Evolutionary conservation across 2,113 vertebrate species (phyloP), one percentile per base, ranked within the genome.

Genomic region (Mobula hypostoma): DNA sequence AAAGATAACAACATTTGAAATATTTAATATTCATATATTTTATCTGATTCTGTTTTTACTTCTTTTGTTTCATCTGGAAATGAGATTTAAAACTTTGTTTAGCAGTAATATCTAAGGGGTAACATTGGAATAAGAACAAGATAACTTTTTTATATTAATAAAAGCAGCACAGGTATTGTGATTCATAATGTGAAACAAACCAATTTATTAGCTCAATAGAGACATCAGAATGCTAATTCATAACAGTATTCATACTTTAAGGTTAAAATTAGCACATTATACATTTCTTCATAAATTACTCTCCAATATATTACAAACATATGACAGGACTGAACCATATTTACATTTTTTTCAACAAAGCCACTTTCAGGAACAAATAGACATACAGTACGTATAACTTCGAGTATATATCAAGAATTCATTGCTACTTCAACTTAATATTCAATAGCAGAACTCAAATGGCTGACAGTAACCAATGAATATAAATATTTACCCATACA

Each of bases 121-220:
- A 77, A 77, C 24, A 48, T 74, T 93, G 70, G 40, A 76, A 24
- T 76, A 68, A 32, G 21, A 48, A 40, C 2, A 56, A 70, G 40
- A 56, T 70, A 92, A 24, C 32, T 93, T 74, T 24, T 72, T 72
- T 92, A 17, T 56, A 56, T 56, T 76, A 74, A 56, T 24, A 91
- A 29, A 93, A 93, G 70, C 40, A 93, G 19, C 91, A 76, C 21
- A 74, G 68, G 36, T 72, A 74, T 74, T 74, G 24, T 93, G 32
- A 56, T 48, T 93, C 68, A 76, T 29, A 24, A 9, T 74, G 21
- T 40, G 11, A 93, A 74, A 92, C 66, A 92, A 92, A 93, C 36
- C 24, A 74, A 40, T 93, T 93, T 93, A 93, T 93, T 74, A 93
- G 72, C 19, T 74, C 36, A 74, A 74, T 19, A 70, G 40, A 68